Conservation (phyloP, 1,140 invertebrate genomes). For the Drosophila azteca region DNA sequence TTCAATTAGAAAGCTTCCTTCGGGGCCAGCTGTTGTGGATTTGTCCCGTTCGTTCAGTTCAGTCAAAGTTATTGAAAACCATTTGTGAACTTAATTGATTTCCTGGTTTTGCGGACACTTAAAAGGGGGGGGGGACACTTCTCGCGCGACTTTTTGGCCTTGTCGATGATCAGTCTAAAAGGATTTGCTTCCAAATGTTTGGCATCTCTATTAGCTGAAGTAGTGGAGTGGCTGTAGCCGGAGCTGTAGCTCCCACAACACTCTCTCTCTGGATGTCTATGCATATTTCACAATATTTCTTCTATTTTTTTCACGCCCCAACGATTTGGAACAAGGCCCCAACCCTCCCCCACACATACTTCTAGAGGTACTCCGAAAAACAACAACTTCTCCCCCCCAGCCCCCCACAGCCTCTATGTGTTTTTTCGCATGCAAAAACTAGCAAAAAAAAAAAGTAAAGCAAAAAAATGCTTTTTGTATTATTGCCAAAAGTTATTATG, state of each 20-base stretch:
- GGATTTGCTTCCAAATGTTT: constrained; percentile 37
- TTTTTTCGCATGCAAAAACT: constrained; percentile 25
- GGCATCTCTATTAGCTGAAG: constrained; percentile 58
- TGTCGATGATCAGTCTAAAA: constrained; percentile 5
- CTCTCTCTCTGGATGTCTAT: constrained; percentile 11
- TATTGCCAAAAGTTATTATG: constrained; percentile 69
- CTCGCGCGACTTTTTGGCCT: too few species aligned
- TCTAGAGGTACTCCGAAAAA: not conserved
- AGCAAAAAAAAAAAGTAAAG: constrained; percentile 2
- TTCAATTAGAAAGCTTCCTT: constrained; percentile 71
- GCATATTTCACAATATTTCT: constrained; percentile 38
- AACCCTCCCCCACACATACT: not conserved
- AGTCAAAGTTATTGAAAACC: constrained; percentile 62
- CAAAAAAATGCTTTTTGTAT: constrained; percentile 57
- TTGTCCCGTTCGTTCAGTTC: constrained; percentile 17
- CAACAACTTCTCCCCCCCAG: not conserved
- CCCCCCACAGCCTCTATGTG: not conserved
- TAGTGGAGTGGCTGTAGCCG: not conserved
- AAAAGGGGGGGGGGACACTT: too few species aligned
- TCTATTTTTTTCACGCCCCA: constrained; percentile 46
- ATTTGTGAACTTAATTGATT: constrained; percentile 71
- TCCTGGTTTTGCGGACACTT: constrained; percentile 15
- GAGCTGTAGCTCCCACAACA: not conserved
- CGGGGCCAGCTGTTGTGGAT: constrained; percentile 53
- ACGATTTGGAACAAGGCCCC: constrained; percentile 43